Evolutionary conservation across 2,113 vertebrate species (phyloP).

Genomic region (Seriola rivoliana): DNA sequence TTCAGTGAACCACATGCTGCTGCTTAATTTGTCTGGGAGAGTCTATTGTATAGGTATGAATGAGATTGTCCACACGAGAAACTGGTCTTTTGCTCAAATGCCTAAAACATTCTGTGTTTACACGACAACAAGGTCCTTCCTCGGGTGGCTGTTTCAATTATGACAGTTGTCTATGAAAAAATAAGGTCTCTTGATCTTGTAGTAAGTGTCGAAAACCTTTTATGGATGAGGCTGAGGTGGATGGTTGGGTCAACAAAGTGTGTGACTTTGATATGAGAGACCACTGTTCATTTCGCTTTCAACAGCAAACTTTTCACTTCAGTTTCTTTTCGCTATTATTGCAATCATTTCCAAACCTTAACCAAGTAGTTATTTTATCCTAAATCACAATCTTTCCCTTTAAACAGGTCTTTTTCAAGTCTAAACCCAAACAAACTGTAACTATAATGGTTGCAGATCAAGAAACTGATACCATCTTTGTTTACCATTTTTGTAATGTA

Average conservation of each 20-base stretch:
- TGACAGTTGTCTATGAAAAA: not conserved
- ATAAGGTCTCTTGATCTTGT: not conserved
- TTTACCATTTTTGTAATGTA: not conserved
- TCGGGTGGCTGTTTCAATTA: too few relatives aligned
- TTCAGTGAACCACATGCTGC: constrained; percentile 24
- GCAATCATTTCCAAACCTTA: not conserved
- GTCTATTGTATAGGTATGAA: not conserved
- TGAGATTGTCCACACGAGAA: not conserved
- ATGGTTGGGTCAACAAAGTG: constrained; percentile 11
- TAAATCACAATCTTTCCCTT: not conserved
- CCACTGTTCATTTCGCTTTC: not conserved
- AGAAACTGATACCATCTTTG: not conserved
- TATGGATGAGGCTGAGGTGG: not conserved
- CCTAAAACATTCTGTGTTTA: not conserved
- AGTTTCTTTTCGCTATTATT: not conserved
- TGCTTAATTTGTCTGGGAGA: constrained; percentile 2
- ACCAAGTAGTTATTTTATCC: too few relatives aligned
- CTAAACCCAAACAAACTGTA: not conserved
- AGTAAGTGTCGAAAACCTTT: constrained; percentile 1
- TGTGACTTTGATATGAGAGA: constrained; percentile 8
- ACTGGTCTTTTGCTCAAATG: not conserved
- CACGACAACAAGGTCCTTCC: too few relatives aligned
- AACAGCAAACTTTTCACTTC: not conserved
- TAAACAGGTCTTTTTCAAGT: not conserved
- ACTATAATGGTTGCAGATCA: not conserved